Evolutionary conservation across 23 tunicate genomes (phyloP).

Genomic region (Corella eumyota): DNA sequence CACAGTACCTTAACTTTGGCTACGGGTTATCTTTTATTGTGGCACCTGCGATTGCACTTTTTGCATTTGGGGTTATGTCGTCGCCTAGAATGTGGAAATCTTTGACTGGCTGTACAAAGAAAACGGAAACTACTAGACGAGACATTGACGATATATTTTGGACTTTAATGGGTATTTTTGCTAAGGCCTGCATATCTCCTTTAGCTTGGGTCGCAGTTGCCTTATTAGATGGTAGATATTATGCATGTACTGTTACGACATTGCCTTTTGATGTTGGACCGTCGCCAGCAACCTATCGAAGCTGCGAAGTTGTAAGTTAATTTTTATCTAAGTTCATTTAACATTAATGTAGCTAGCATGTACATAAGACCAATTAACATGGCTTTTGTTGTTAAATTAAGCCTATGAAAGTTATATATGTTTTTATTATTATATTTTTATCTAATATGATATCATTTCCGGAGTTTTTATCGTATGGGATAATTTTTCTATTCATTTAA

Average conservation of each 20-base stretch:
- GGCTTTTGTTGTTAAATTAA: too few species aligned
- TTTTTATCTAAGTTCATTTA: too few species aligned
- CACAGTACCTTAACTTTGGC: conserved; percentile 15
- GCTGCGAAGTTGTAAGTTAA: conserved; percentile 1
- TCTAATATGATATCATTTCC: too few species aligned
- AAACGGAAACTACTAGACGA: not conserved
- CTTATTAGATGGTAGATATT: not conserved
- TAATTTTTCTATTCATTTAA: too few species aligned
- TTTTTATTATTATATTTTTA: too few species aligned
- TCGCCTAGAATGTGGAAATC: conserved; percentile 36
- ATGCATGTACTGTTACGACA: not conserved
- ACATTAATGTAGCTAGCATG: too few species aligned
- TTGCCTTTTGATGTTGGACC: conserved; percentile 1
- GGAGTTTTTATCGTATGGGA: too few species aligned
- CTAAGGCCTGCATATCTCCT: not conserved
- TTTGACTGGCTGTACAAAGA: conserved; percentile 15
- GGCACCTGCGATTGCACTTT: conserved; percentile 49
- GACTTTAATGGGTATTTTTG: conserved; percentile 2
- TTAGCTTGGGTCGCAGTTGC: conserved; percentile 1
- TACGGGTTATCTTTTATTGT: conserved; percentile 41
- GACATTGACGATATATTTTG: not conserved
- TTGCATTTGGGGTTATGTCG: conserved; percentile 19
- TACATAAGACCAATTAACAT: too few species aligned
- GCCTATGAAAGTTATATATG: too few species aligned
- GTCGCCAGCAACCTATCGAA: not conserved